These are phyloP conservation scores for Colletes gigas DNA, from an alignment of 1,140 invertebrate genomes.

Conservation along the genomic window DNA sequence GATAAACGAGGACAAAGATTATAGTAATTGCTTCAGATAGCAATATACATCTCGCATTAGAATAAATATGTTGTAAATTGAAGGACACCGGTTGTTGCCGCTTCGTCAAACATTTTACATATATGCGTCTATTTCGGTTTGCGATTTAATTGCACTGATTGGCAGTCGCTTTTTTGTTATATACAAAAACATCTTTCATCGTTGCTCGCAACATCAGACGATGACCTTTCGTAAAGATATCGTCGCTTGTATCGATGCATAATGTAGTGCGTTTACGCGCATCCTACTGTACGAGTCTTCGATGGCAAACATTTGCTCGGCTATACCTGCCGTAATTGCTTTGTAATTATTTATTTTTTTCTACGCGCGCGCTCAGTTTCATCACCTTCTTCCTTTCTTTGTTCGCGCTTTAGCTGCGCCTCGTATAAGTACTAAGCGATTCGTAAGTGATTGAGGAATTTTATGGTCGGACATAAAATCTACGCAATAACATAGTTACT, in stretches of 20 bases:
- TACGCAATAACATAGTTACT: background rate
- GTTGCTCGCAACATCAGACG: constrained; percentile 59
- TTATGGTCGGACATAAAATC: background rate
- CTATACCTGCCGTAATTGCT: background rate
- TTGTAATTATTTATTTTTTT: background rate
- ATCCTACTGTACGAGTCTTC: background rate
- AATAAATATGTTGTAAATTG: background rate
- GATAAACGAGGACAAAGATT: constrained; percentile 31
- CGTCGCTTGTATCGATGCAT: constrained; percentile 47
- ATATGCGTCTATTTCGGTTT: background rate
- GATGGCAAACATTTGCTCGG: constrained; percentile 4
- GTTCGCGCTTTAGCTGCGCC: too few species aligned
- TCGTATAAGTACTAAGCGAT: background rate
- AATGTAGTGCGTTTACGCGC: constrained; percentile 30
- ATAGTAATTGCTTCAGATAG: background rate
- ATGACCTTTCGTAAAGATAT: constrained; percentile 62
- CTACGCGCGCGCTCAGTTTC: background rate
- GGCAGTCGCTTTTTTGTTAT: constrained; percentile 51
- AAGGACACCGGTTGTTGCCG: too few species aligned
- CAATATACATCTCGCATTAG: background rate
- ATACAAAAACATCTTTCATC: constrained; percentile 50
- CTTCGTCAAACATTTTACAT: too few species aligned
- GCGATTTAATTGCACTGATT: constrained; percentile 21
- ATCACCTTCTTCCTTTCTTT: background rate
- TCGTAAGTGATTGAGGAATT: constrained; percentile 12